Percentiles rank a stretch among this genome's conserved stretches.
These are phyloP conservation scores for Caenorhabditis wallacei DNA, from an alignment of 2,888 invertebrate species.

Conservation along the genomic window DNA sequence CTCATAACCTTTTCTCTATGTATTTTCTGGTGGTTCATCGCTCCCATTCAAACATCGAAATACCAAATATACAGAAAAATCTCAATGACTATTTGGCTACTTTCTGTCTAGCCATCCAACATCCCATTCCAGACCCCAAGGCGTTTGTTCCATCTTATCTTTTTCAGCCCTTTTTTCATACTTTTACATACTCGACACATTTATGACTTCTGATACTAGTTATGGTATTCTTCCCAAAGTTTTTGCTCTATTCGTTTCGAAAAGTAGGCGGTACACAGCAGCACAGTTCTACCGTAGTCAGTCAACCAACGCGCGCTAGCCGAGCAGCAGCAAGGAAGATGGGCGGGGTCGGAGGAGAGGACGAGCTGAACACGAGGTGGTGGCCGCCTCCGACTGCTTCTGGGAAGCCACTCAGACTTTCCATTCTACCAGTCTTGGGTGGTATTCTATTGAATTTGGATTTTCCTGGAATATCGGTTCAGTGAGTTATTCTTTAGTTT, in stretches of 20 bases:
- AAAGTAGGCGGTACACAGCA: slow-evolving; percentile 62
- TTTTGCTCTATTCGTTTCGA: slow-evolving; percentile 11
- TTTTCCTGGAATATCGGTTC: not conserved
- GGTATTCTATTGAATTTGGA: not conserved
- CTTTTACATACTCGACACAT: not conserved
- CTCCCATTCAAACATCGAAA: not conserved
- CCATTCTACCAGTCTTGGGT: slow-evolving; percentile 23
- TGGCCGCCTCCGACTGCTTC: slow-evolving; percentile 64
- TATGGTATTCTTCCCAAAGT: not conserved
- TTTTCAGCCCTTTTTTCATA: slow-evolving; percentile 7
- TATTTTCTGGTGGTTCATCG: not conserved
- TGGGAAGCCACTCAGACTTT: slow-evolving; percentile 45
- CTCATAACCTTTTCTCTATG: not conserved
- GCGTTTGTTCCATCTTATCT: slow-evolving; percentile 46
- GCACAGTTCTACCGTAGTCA: slow-evolving; percentile 60
- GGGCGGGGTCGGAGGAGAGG: slow-evolving; percentile 51
- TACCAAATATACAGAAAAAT: not conserved
- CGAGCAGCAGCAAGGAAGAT: slow-evolving; percentile 42
- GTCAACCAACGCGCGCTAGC: slow-evolving; percentile 55
- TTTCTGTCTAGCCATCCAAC: slow-evolving; percentile 1
- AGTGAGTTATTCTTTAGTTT: not conserved
- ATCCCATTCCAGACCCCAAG: slow-evolving; percentile 30
- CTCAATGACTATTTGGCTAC: not conserved
- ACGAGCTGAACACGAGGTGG: slow-evolving; percentile 61
- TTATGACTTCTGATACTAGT: not conserved